phyloP scores from a whole-genome alignment of 2,797 vertebrate species.

The Amblyopsis hoosieri region DNA sequence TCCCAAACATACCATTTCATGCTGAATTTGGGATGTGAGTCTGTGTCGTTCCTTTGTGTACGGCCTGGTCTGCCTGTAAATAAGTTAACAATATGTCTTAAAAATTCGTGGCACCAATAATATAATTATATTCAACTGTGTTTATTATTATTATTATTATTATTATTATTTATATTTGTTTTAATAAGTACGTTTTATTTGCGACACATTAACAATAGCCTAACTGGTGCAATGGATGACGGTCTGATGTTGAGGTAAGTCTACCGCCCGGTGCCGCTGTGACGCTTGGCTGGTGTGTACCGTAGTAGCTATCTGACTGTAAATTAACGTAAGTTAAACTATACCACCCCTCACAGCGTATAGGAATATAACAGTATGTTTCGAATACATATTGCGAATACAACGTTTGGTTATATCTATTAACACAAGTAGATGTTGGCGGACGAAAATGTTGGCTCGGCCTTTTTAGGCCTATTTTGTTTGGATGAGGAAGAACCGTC shows the following conservation, averaged over 20 bases:
- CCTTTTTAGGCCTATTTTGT: slow-evolving; percentile 39
- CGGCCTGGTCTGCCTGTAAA: slow-evolving; percentile 11
- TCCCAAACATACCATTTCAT: neutral
- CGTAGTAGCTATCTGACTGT: too few species aligned
- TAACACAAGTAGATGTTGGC: neutral
- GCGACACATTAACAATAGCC: slow-evolving; percentile 27
- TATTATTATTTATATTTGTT: neutral
- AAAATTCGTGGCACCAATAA: too few species aligned
- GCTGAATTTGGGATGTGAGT: slow-evolving; percentile 49
- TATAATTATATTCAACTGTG: too few species aligned
- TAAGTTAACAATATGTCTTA: neutral
- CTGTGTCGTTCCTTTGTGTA: slow-evolving; percentile 43
- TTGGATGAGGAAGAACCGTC: slow-evolving; percentile 47
- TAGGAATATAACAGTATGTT: too few species aligned
- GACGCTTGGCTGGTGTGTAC: neutral
- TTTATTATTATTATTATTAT: too few species aligned
- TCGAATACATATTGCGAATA: too few species aligned
- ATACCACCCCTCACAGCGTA: too few species aligned
- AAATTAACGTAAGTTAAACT: too few species aligned
- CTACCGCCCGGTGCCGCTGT: slow-evolving; percentile 28
- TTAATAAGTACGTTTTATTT: slow-evolving; percentile 4
- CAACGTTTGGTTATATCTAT: neutral
- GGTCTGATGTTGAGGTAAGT: slow-evolving; percentile 57
- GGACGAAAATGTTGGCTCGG: neutral
- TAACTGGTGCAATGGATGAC: slow-evolving; percentile 33